A percentile compares a stretch with the other conserved stretches of the same genome.
phyloP scores from a whole-genome alignment of 2,888 invertebrate genomes.

The Magallana nippona region DNA sequence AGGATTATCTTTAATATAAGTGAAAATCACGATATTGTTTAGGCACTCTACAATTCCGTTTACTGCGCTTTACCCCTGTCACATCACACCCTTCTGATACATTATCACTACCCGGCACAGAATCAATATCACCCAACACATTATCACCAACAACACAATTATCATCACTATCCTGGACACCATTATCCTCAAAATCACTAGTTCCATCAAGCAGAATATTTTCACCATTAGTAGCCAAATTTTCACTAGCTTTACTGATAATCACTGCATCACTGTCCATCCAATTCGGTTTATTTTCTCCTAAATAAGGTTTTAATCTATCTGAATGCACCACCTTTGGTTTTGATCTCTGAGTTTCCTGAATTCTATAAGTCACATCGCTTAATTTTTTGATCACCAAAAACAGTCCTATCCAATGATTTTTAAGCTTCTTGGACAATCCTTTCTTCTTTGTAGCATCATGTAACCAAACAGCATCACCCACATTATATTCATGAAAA shows the following conservation, averaged over 20 bases:
- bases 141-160: too few species aligned
- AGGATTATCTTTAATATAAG: background rate
- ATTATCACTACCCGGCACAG: too few species aligned
- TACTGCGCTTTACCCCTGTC: background rate
- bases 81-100: background rate
- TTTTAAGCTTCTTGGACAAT: slow-evolving; percentile 43
- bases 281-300: slow-evolving; percentile 24
- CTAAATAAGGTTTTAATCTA: slow-evolving; percentile 35
- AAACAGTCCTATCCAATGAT: slow-evolving; percentile 44
- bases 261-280: background rate
- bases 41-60: background rate
- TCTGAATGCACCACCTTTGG: slow-evolving; percentile 41
- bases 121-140: too few species aligned
- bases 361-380: slow-evolving; percentile 43
- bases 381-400: slow-evolving; percentile 30
- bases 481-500: slow-evolving; percentile 25
- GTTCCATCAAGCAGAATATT: background rate
- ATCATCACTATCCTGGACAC: too few species aligned
- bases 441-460: slow-evolving; percentile 38
- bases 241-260: too few species aligned
- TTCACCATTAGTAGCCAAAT: background rate
- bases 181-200: background rate
- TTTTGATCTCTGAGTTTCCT: slow-evolving; percentile 27
- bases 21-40: background rate
- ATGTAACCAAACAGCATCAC: slow-evolving; percentile 47